Base-by-base conservation (phyloP, 2,113 vertebrate genomes). In the Pithys albifrons region DNA sequence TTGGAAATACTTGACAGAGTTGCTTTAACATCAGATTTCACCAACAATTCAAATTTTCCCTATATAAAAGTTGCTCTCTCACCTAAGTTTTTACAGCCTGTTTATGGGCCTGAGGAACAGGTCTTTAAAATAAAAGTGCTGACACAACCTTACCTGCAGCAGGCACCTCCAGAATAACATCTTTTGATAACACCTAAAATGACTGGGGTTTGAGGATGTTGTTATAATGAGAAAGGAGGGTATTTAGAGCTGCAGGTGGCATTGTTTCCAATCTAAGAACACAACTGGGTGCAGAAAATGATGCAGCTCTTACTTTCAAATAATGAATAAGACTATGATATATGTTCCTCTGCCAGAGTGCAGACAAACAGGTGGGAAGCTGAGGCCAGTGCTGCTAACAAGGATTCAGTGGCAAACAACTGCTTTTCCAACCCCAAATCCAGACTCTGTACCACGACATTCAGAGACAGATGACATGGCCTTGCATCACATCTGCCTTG, bases 231-330 rank as follows among this genome's bases (percentile, higher is more conserved):
- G 97, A 96, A 96, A 79, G 91, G 73, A 96, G 87, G 87, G 83
- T 66, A 66, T 85, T 64, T 59, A 76, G 91, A 97, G 85, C 97
- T 84, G 88, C 95, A 52, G 98, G 97, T 72, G 77, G 97, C 95
- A 67, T 76, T 52, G 88, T 96, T 98, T 97, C 96, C 96, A 98
- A 98, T 98, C 97, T 97, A 94, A 94, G 83, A 95, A 89, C 97
- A 81, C 95, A 5, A 97, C 96, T 94, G 96, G 96, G 93, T 78
- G 97, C 96, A 96, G 92, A 89, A 94, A 75, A 82, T 24, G 61
- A 80, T 80, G 85, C 12, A 11, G 76, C 46, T 93, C 77, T 80
- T 91, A 76, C 93, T 96, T 95, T 77, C 78, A 93, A 97, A 79
- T 83, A 96, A 74, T 52, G 96, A 91, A 91, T 70, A 70, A 73